Base-by-base conservation (phyloP, 2,113 vertebrate genomes). In the Clarias macrocephalus region DNA sequence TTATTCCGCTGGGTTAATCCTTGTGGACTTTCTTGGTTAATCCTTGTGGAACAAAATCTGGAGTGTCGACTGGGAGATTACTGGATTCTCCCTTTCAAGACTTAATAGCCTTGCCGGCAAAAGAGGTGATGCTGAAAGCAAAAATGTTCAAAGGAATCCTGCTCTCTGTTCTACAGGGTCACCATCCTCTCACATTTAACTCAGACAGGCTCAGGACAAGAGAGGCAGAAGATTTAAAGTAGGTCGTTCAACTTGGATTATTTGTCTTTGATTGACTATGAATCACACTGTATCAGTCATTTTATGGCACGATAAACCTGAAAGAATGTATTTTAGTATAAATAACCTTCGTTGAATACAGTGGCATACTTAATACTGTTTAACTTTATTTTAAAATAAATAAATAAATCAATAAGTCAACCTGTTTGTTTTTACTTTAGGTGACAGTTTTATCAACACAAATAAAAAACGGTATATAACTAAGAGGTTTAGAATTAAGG, bases 1-100 rank as follows among this genome's bases (percentile, higher is more conserved):
- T 86, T 91, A 91, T 91, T 90, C 85, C 84, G 76, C 89, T 86
- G 88, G 73, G 88, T 59, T 86, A 65, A 84, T 77, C 90, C n/a
- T 73, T 21, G 19, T 73, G 70, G 70, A 18, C 33, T 42, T 72
- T 42, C 89, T 86, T 87, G 73, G 88, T 59, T 86, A 65, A 84
- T 77, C 90, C n/a, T 73, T 42, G 19, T 73, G 70, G 19, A 56
- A 28, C 28, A 42, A 63, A 84, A 84, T 25, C 33, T 56, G 8
- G 30, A 59, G 54, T 30, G 62, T 75, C 37, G 9, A 48, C 72
- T 52, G 42, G 73, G 42, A 76, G 73, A 52, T 52, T 76, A 76
- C 73, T n/a, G 42, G n/a, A n/a, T 25, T 52, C 23, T 76, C 21
- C 11, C 21, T 25, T 9, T 42, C 37, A 23, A 48, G 23, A 21